Evolutionary conservation across 2,888 invertebrate species (phyloP).

Genomic region (Quadroppia sp.): DNA sequence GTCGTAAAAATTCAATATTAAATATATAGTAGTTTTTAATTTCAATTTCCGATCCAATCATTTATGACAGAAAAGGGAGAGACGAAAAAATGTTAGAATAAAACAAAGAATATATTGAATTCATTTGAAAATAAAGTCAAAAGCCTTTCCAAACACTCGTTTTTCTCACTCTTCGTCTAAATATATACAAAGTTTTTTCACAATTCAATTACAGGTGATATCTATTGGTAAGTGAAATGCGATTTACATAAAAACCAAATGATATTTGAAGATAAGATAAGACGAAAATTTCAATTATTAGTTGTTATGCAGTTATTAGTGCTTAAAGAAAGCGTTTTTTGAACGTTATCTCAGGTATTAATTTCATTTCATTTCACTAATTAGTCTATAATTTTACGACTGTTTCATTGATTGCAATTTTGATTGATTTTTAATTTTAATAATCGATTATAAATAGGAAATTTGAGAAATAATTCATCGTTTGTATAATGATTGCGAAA

Average conservation of each 20-base stretch:
- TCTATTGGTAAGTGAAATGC: background rate
- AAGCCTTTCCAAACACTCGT: too few species aligned
- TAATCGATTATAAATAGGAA: background rate
- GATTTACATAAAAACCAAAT: background rate
- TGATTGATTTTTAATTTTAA: too few species aligned
- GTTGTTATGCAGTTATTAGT: background rate
- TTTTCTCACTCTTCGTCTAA: too few species aligned
- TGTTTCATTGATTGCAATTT: background rate
- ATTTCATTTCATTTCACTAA: background rate
- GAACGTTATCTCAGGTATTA: background rate
- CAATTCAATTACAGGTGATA: background rate
- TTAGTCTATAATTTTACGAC: background rate
- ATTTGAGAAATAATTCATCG: background rate
- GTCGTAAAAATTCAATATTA: too few species aligned
- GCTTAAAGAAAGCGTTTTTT: slow-evolving; percentile 20
- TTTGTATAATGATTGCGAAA: too few species aligned
- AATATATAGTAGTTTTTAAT: too few species aligned
- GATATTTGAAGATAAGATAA: slow-evolving; percentile 14
- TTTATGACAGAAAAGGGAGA: too few species aligned
- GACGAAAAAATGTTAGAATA: too few species aligned
- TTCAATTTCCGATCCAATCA: too few species aligned
- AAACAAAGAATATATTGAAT: too few species aligned
- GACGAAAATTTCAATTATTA: background rate
- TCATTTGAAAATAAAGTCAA: too few species aligned
- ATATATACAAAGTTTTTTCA: too few species aligned